phyloP scores from a whole-genome alignment of 2,113 vertebrate genomes.

The Neolamprologus hecqui region DNA sequence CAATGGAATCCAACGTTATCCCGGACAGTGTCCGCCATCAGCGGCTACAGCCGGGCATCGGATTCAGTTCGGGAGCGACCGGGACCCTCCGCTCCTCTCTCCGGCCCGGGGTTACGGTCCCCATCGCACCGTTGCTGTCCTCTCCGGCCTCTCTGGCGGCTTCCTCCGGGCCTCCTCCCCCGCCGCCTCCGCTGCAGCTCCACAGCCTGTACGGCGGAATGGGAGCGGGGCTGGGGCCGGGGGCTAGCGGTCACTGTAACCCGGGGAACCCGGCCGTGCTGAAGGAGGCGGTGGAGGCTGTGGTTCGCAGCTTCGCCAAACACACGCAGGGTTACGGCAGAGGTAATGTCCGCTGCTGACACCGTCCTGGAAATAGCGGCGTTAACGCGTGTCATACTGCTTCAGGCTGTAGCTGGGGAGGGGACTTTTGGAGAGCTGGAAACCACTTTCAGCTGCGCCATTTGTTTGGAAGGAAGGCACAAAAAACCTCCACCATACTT shows the following conservation, averaged over 20 bases:
- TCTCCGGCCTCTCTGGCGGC: constrained; percentile 57
- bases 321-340: constrained; percentile 95
- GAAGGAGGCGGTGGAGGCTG: constrained; percentile 91
- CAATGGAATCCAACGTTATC: constrained; percentile 79
- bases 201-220: constrained; percentile 72
- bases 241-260: constrained; percentile 63
- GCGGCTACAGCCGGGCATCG: constrained; percentile 82
- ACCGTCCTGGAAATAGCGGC: background rate
- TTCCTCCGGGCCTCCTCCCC: constrained; percentile 73
- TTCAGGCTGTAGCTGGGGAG: background rate
- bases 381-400: background rate
- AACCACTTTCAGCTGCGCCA: constrained; percentile 28
- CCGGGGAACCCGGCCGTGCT: constrained; percentile 84
- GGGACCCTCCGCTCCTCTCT: constrained; percentile 72
- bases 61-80: constrained; percentile 62
- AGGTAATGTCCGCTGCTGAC: constrained; percentile 68
- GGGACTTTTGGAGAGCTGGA: background rate
- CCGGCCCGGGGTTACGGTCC: constrained; percentile 71
- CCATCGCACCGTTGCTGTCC: constrained; percentile 60
- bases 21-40: constrained; percentile 82
- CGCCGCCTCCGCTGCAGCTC: constrained; percentile 74
- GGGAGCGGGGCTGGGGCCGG: constrained; percentile 63
- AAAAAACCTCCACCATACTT: background rate
- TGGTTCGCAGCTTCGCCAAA: constrained; percentile 93
- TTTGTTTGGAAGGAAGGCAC: constrained; percentile 1